phyloP scores from a whole-genome alignment of 2,797 vertebrate genomes.

The Artibeus lituratus region DNA sequence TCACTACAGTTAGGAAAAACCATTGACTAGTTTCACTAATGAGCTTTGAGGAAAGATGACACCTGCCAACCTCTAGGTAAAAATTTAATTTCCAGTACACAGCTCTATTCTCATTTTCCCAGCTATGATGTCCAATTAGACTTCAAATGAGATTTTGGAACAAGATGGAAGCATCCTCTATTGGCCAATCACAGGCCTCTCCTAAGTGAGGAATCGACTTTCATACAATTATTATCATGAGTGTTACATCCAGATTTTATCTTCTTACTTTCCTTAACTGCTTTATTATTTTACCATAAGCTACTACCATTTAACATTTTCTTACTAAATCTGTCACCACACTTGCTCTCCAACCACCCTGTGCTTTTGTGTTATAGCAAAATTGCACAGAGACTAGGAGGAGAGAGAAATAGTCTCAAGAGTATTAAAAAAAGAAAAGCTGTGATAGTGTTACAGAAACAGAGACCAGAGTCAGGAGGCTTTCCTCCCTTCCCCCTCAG shows the following conservation, averaged over 20 bases:
- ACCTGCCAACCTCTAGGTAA: not conserved
- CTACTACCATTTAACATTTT: not conserved
- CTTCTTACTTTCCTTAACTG: not conserved
- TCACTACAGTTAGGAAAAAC: not conserved
- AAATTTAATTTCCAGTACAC: not conserved
- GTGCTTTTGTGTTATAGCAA: not conserved
- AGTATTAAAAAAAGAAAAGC: not conserved
- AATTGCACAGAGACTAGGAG: not conserved
- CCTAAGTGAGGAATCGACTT: not conserved
- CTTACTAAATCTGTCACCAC: not conserved
- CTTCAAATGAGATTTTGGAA: not conserved
- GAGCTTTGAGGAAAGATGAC: not conserved
- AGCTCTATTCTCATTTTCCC: not conserved
- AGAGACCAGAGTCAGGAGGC: not conserved
- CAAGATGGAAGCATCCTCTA: not conserved
- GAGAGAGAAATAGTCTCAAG: not conserved
- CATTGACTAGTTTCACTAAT: not conserved
- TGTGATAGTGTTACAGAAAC: not conserved
- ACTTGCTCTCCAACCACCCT: not conserved
- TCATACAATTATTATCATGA: not conserved
- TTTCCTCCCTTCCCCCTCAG: not conserved
- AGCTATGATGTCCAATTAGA: not conserved
- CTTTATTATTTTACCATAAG: not conserved
- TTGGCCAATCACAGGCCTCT: not conserved
- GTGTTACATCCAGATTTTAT: not conserved